Evolutionary conservation across 1,140 invertebrate species (phyloP).

Genomic region (Nymphalis io): DNA sequence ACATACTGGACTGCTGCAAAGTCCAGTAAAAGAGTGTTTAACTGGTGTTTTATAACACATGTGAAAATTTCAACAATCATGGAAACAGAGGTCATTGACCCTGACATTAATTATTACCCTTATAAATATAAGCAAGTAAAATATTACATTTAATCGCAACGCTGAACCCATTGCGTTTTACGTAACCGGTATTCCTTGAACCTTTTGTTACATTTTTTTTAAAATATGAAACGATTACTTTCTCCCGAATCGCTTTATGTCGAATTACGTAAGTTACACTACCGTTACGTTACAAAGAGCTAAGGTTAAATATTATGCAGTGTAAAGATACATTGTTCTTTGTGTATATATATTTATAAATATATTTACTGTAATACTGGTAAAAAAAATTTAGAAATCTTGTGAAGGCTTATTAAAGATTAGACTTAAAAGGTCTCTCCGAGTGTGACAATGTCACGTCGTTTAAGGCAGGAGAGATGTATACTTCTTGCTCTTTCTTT

Average conservation of each 20-base stretch:
- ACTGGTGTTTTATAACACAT: neutral
- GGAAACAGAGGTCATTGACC: neutral
- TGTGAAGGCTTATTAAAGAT: neutral
- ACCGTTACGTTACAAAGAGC: constrained; percentile 28
- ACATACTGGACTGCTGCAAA: no score
- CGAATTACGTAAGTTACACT: constrained; percentile 27
- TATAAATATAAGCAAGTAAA: neutral
- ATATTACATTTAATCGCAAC: neutral
- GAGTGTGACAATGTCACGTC: no score
- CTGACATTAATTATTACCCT: neutral
- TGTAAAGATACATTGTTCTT: constrained; percentile 19
- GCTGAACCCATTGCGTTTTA: constrained; percentile 30
- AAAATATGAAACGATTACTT: constrained; percentile 36
- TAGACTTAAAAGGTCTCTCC: no score
- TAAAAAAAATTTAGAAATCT: neutral
- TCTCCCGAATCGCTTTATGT: constrained; percentile 35
- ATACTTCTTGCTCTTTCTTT: no score
- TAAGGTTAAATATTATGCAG: constrained; percentile 35
- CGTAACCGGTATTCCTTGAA: constrained; percentile 35
- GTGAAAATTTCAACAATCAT: neutral
- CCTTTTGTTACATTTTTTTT: constrained; percentile 40
- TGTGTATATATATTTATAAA: neutral
- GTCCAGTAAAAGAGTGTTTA: neutral
- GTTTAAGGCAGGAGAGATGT: no score
- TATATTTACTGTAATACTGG: neutral